Evolutionary conservation across 1,140 invertebrate genomes (phyloP).

Genomic region (Megalopta genalis): DNA sequence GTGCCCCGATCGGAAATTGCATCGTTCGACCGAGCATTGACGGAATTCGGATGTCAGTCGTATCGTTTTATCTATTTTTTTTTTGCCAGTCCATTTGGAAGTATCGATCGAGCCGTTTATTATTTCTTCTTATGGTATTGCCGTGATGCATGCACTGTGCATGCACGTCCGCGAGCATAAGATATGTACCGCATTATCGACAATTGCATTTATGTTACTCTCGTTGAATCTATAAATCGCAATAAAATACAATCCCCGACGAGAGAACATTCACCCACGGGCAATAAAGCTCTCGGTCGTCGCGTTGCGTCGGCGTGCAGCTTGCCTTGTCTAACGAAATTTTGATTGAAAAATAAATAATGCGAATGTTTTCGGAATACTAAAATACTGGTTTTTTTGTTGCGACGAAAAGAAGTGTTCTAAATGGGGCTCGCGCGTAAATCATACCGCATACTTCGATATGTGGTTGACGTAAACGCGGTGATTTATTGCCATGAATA

Average conservation of each 20-base stretch:
- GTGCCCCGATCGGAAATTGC: conserved; percentile 14
- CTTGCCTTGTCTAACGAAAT: too few species aligned
- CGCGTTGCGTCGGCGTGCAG: too few species aligned
- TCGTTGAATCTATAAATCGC: not conserved
- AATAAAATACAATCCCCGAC: not conserved
- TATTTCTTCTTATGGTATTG: conserved; percentile 10
- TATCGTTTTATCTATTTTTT: not conserved
- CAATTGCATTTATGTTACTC: not conserved
- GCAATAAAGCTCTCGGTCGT: too few species aligned
- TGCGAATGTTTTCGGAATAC: too few species aligned
- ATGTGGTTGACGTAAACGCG: not conserved
- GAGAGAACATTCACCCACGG: too few species aligned
- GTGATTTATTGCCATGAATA: not conserved
- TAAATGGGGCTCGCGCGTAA: too few species aligned
- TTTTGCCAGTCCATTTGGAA: not conserved
- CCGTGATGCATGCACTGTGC: too few species aligned
- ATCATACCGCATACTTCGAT: not conserved
- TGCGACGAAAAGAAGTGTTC: too few species aligned
- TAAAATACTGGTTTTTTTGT: too few species aligned
- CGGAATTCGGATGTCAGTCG: not conserved
- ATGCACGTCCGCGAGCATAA: not conserved
- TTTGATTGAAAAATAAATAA: too few species aligned
- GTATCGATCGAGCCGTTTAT: conserved; percentile 19
- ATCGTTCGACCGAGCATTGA: not conserved
- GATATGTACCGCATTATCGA: not conserved